A percentile compares a stretch with the other conserved stretches of the same genome.
Evolutionary conservation across 2,113 vertebrate genomes (phyloP).

Genomic region (Myanophis thanlyinensis): DNA sequence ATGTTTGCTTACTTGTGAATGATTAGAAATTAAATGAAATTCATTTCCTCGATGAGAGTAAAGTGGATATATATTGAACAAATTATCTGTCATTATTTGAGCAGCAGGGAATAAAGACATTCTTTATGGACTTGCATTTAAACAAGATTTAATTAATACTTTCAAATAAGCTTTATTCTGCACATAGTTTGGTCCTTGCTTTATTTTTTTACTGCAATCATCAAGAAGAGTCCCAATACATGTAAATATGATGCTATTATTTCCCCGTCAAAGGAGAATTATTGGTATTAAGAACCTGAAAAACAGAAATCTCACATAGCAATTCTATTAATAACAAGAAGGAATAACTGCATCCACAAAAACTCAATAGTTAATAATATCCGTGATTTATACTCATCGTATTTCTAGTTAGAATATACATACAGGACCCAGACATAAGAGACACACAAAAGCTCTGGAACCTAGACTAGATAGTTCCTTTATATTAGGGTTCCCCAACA

Average conservation of each 20-base stretch:
- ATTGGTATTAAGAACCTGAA: not conserved
- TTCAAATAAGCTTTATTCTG: not conserved
- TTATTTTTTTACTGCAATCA: constrained; percentile 3
- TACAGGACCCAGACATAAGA: not conserved
- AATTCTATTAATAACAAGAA: not conserved
- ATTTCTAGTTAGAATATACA: not conserved
- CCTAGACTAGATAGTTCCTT: not conserved
- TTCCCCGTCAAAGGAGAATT: not conserved
- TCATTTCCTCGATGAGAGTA: not conserved
- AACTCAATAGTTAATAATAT: not conserved
- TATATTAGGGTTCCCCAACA: not conserved
- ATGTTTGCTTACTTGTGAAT: not conserved
- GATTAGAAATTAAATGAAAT: not conserved
- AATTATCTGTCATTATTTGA: constrained; percentile 50
- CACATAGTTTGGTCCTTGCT: not conserved
- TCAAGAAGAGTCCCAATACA: not conserved
- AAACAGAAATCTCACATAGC: not conserved
- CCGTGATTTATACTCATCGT: not conserved
- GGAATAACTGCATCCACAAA: not conserved
- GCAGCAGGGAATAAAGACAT: constrained; percentile 32
- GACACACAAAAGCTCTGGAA: not conserved
- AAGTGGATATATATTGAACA: not conserved
- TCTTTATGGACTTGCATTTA: constrained; percentile 28
- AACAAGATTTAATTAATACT: constrained; percentile 5
- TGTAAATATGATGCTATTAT: not conserved